Conservation (phyloP, 2,113 vertebrate genomes). For the Atlantisia rogersi region DNA sequence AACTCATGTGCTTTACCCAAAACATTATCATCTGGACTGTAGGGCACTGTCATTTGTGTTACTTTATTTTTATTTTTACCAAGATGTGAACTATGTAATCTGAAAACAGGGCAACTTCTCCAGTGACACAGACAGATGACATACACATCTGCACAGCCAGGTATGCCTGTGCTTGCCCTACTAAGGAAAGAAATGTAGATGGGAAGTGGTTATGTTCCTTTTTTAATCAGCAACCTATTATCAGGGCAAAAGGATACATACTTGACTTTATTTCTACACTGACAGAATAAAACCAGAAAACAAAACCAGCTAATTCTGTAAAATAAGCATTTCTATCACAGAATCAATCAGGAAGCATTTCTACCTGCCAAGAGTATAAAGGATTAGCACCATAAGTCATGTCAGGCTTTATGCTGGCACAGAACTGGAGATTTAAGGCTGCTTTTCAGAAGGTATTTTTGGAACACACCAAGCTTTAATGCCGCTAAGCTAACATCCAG, state of each 20-base stretch:
- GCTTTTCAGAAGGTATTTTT: slow-evolving; percentile 2
- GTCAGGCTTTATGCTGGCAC: not conserved
- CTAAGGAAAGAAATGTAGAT: not conserved
- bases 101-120: not conserved
- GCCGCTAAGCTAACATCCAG: not conserved
- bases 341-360: not conserved
- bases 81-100: not conserved
- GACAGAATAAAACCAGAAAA: not conserved
- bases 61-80: not conserved
- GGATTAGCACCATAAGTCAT: not conserved
- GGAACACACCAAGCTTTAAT: not conserved
- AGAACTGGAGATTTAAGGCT: not conserved
- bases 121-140: not conserved
- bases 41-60: too few species aligned
- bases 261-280: not conserved
- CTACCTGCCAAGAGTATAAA: not conserved
- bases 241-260: not conserved
- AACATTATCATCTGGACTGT: not conserved
- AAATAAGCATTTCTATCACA: not conserved
- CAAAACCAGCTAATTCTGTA: not conserved
- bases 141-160: not conserved
- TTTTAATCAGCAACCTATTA: not conserved
- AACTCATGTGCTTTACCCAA: not conserved
- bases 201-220: not conserved
- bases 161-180: not conserved